These are phyloP conservation scores for Papilio elwesi DNA, from an alignment of 2,888 invertebrate species.

Conservation along the genomic window DNA sequence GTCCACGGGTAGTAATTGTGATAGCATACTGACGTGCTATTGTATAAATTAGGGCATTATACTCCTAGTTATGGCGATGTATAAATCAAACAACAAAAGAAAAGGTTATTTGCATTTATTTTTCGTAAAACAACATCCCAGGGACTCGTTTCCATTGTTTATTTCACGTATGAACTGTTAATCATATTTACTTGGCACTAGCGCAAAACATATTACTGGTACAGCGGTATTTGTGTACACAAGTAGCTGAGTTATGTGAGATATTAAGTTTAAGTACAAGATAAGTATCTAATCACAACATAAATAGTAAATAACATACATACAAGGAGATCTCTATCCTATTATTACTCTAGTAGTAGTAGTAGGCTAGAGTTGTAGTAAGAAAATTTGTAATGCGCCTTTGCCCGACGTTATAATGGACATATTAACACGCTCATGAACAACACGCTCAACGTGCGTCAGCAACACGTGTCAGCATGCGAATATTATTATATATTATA, in stretches of 20 bases:
- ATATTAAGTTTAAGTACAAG: background rate
- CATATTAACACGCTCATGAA: no score
- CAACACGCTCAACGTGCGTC: no score
- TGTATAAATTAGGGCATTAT: background rate
- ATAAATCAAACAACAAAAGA: slow-evolving; percentile 2
- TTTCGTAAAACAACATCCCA: slow-evolving; percentile 18
- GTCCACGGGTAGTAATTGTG: no score
- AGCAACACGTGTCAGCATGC: no score
- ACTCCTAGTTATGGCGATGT: background rate
- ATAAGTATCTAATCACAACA: background rate
- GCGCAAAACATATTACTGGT: slow-evolving; percentile 28
- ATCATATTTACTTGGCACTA: slow-evolving; percentile 23
- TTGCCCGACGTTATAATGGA: no score
- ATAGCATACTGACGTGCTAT: no score
- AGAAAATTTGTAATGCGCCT: no score
- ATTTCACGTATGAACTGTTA: slow-evolving; percentile 23
- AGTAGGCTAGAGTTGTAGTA: no score
- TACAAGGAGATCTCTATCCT: no score
- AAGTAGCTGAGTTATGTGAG: background rate
- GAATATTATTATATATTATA: no score
- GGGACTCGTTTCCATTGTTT: slow-evolving; percentile 33
- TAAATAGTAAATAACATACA: no score
- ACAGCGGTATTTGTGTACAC: background rate
- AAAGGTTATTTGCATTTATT: slow-evolving; percentile 27
- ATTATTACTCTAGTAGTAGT: no score